Conservation (phyloP, 2,113 vertebrate species). For the Trichechus manatus region DNA sequence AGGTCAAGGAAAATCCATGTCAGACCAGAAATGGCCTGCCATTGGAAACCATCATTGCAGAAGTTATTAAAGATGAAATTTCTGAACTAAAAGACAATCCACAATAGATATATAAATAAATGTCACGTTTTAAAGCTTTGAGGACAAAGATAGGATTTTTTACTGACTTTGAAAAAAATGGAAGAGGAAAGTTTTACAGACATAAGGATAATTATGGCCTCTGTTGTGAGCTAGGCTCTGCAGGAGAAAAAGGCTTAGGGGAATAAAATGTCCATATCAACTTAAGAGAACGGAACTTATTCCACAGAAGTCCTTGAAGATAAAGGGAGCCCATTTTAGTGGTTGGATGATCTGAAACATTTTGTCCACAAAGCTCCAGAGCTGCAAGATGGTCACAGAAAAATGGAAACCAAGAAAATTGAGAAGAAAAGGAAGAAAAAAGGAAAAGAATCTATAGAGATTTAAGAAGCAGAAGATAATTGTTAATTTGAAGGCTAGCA, state of each 20-base stretch:
- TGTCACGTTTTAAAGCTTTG: background rate
- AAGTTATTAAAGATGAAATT: background rate
- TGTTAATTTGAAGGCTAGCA: background rate
- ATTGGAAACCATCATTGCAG: background rate
- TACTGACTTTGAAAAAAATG: background rate
- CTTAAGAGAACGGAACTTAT: too few species aligned
- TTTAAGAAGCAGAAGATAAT: background rate
- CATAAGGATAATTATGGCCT: too few species aligned
- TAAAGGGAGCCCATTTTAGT: too few species aligned
- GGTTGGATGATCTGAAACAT: background rate
- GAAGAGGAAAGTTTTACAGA: background rate
- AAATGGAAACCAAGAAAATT: background rate
- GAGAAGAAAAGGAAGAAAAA: background rate
- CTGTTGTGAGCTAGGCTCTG: background rate
- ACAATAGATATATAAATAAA: background rate
- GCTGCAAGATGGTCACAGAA: background rate
- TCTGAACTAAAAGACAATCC: background rate
- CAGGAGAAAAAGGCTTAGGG: background rate
- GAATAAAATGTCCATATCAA: background rate
- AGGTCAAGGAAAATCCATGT: background rate
- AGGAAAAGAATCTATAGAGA: background rate
- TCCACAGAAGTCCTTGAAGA: background rate
- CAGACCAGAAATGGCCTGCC: background rate
- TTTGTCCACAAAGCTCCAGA: background rate
- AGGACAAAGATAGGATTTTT: background rate